phyloP scores from a whole-genome alignment of 2,113 vertebrate species.

The Puffinus mauretanicus region DNA sequence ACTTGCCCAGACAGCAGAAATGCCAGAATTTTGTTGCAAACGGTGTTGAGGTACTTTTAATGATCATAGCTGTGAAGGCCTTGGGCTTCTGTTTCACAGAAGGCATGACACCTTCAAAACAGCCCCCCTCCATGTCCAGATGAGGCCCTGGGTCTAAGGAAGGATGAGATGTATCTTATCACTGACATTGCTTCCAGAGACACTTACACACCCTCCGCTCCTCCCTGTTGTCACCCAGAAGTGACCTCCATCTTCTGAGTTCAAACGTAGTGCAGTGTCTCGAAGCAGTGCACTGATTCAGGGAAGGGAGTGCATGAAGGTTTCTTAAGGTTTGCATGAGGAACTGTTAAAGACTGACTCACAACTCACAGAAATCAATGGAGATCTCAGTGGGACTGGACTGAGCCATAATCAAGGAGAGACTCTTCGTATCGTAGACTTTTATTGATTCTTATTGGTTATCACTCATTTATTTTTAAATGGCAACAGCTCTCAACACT shows the following conservation, averaged over 20 bases:
- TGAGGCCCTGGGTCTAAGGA: neutral
- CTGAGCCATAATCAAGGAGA: neutral
- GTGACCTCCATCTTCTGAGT: neutral
- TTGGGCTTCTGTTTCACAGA: neutral
- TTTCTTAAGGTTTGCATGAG: neutral
- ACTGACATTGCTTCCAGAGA: neutral
- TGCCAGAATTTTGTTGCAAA: neutral
- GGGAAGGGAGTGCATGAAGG: neutral
- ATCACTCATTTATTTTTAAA: neutral
- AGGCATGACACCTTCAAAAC: neutral
- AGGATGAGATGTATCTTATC: neutral
- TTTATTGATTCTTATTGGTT: conserved; percentile 3
- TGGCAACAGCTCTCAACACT: conserved; percentile 2
- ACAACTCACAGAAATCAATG: neutral
- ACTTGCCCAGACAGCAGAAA: neutral
- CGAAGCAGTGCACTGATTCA: neutral
- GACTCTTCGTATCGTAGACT: neutral
- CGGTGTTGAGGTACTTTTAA: neutral
- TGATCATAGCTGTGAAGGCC: neutral
- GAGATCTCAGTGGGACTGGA: neutral
- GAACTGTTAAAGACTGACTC: neutral
- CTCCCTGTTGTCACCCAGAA: neutral
- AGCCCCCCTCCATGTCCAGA: neutral
- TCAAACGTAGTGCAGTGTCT: neutral
- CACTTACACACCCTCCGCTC: neutral